These are phyloP conservation scores for Pterocles burchelli DNA, from an alignment of 2,113 vertebrate genomes.

Conservation along the genomic window DNA sequence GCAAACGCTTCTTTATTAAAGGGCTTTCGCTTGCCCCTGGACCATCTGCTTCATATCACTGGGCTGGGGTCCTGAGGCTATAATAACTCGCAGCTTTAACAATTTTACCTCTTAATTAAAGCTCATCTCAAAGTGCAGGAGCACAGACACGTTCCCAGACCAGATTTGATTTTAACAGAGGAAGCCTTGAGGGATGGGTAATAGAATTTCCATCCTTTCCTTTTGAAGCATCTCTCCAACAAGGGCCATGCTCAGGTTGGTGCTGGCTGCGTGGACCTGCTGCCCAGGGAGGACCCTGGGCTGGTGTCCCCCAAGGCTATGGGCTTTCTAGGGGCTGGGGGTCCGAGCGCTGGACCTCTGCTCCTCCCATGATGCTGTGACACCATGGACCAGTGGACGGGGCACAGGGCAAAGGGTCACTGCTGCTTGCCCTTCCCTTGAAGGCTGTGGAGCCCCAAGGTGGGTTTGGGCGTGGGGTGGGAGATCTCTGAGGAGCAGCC, in stretches of 20 bases:
- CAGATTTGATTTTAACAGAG: slow-evolving; percentile 19
- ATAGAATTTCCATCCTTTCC: slow-evolving; percentile 26
- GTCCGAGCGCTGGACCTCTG: not conserved
- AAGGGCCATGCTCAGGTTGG: not conserved
- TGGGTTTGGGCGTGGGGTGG: not conserved
- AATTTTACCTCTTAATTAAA: slow-evolving; percentile 85
- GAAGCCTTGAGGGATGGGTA: slow-evolving; percentile 18
- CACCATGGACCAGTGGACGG: fast-evolving
- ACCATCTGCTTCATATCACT: slow-evolving; percentile 93
- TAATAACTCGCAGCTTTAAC: slow-evolving; percentile 90
- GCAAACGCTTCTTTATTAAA: slow-evolving; percentile 88
- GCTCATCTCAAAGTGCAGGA: slow-evolving; percentile 47
- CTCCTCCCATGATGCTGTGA: fast-evolving
- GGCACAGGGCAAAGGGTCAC: fast-evolving
- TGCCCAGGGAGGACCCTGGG: fast-evolving
- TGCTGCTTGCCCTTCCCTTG: not conserved
- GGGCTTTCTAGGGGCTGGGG: not conserved
- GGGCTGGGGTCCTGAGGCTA: slow-evolving; percentile 76
- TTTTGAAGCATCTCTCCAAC: not conserved
- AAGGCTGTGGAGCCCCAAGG: not conserved
- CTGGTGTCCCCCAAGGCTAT: fast-evolving
- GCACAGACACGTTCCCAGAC: slow-evolving; percentile 16
- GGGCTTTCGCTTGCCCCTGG: slow-evolving; percentile 68
- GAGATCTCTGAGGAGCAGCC: not conserved
- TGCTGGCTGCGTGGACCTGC: not conserved